Evolutionary conservation across 37 sponge, comb jelly and placozoan species (phyloP).

Genomic region (Petrosia ficiformis): DNA sequence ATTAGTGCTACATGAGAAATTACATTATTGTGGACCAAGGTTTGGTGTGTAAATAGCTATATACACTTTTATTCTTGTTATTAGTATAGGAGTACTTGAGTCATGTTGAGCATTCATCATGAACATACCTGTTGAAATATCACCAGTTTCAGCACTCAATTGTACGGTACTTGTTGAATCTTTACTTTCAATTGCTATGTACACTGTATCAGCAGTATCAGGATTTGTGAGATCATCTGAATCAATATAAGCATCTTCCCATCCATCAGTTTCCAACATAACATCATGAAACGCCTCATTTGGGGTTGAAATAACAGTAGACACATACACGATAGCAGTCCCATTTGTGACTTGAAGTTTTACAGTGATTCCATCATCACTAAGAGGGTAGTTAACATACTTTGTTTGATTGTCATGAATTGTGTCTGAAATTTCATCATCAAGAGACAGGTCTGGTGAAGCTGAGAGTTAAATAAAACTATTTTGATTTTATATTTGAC

Average conservation of each 20-base stretch:
- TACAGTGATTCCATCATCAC: conserved; percentile 35
- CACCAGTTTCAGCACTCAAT: conserved; percentile 1
- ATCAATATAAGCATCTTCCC: conserved; percentile 2
- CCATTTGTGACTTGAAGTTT: conserved; percentile 12
- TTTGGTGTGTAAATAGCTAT: background rate
- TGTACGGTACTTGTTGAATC: background rate
- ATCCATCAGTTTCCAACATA: conserved; percentile 10
- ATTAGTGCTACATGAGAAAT: too few relatives aligned
- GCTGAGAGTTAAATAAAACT: conserved; percentile 3
- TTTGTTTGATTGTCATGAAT: background rate
- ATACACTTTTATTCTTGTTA: background rate
- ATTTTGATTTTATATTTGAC: background rate
- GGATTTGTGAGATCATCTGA: background rate
- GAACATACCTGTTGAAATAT: conserved; percentile 2
- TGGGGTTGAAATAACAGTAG: conserved; percentile 24
- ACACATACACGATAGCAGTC: conserved; percentile 14
- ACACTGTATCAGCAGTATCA: conserved; percentile 1
- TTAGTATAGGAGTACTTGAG: too few relatives aligned
- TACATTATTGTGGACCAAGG: too few relatives aligned
- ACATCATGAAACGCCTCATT: conserved; percentile 39
- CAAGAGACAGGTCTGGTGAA: conserved; percentile 5
- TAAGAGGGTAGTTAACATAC: conserved; percentile 32
- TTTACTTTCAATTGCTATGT: conserved; percentile 8
- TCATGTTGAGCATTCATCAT: too few relatives aligned
- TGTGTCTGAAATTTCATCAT: background rate